Evolutionary conservation across 1,140 invertebrate genomes (phyloP), one percentile per base, ranked within the genome.

Genomic region (Streblospio benedicti): DNA sequence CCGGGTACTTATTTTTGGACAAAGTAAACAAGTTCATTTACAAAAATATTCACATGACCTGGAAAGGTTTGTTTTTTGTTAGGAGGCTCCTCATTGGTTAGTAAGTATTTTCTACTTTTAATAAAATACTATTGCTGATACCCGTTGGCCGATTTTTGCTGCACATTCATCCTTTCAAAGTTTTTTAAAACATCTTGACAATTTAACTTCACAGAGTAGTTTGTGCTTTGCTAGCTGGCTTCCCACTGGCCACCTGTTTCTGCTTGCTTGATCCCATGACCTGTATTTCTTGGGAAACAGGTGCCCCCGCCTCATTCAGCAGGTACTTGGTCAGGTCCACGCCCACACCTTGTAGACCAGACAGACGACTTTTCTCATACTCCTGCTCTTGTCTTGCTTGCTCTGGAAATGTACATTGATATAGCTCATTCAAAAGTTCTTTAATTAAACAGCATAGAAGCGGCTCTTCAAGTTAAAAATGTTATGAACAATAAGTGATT

Each of bases 301-400:
- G 50, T 4, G 59, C 44, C 12, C 41, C 31, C 27, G 64, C 38
- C 35, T 69, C 51, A 14, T 31, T 50, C n/a, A 52, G 31, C 1
- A 70, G 62, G 57, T 71, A 72, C n/a, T 61, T 57, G 30, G 65
- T 71, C 6, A 72, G 33, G 60, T 71, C 65, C 6, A 72, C 68
- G 25, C 61, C 60, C 4, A 70, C 9, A n/a, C 56, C 44, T 25
- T 63, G 49, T 50, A 72, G 43, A 14, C 43, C 61, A 25, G 59
- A 33, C 27, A 71, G 49, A 54, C 60, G 65, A 16, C 56, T 54
- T 31, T 51, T 44, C 43, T 60, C 62, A 9, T 61, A 45, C 14
- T 67, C 54, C 23, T 67, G 52, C n/a, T 53, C 58, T 43, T 56
- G 43, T 56, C 64, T n/a, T n/a, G n/a, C n/a, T n/a, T n/a, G n/a